Evolutionary conservation across 2,113 vertebrate genomes (phyloP).

Genomic region (Neotoma lepida): DNA sequence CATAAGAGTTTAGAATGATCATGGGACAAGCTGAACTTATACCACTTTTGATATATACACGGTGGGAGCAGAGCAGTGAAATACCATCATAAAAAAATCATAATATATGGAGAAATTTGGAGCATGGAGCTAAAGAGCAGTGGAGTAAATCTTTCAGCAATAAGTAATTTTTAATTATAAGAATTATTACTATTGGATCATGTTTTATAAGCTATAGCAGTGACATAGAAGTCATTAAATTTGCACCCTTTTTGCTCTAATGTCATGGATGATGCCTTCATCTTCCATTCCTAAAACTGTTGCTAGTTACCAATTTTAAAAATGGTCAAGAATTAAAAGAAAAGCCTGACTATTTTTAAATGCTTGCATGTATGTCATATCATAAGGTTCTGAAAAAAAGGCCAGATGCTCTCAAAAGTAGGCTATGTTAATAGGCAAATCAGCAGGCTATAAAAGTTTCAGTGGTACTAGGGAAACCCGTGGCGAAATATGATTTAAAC

Average conservation of each 20-base stretch:
- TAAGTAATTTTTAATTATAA: background rate
- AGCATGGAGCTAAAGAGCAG: background rate
- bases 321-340: background rate
- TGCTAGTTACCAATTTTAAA: background rate
- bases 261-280: background rate
- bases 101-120: background rate
- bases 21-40: background rate
- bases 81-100: conserved; percentile 20
- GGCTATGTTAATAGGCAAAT: background rate
- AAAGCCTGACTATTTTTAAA: background rate
- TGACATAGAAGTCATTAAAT: background rate
- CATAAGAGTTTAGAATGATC: background rate
- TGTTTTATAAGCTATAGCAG: background rate
- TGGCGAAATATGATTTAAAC: background rate
- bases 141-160: background rate
- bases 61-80: background rate
- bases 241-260: background rate
- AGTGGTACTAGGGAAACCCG: background rate
- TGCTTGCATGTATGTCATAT: background rate
- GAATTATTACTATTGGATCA: background rate
- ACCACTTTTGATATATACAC: background rate
- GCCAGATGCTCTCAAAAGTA: background rate
- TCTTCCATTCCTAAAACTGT: background rate
- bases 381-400: conserved; percentile 13
- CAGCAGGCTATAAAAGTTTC: background rate